Evolutionary conservation across 2,113 vertebrate species (phyloP).

Genomic region (Potamarius usumacintae): DNA sequence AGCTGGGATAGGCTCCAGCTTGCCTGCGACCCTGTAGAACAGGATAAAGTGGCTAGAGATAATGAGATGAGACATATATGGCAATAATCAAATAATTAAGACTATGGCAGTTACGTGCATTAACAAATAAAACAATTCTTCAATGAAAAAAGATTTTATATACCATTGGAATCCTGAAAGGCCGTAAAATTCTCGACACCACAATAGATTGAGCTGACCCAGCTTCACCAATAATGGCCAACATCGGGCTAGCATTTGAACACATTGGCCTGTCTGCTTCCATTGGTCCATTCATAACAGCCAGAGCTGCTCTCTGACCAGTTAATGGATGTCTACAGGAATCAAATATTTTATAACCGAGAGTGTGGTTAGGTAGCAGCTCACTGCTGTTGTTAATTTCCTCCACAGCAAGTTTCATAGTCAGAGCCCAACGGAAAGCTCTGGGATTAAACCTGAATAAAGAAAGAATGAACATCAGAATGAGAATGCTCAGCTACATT

Average conservation of each 20-base stretch:
- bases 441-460: conserved; percentile 54
- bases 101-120: background rate
- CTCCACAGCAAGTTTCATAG: conserved; percentile 57
- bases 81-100: background rate
- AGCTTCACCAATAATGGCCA: conserved; percentile 58
- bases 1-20: too few relatives aligned
- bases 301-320: conserved; percentile 54
- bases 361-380: conserved; percentile 50
- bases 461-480: background rate
- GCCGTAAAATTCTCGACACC: conserved; percentile 70
- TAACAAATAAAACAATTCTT: background rate
- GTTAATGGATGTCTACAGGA: conserved; percentile 58
- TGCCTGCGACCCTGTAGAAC: too few relatives aligned
- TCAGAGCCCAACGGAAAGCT: conserved; percentile 57
- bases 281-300: conserved; percentile 53
- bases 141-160: background rate
- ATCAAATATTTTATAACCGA: conserved; percentile 63
- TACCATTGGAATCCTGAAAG: conserved; percentile 75
- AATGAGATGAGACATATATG: background rate
- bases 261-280: conserved; percentile 48
- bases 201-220: conserved; percentile 69
- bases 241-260: conserved; percentile 38
- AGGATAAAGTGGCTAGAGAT: too few relatives aligned
- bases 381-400: conserved; percentile 56
- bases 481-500: background rate